Base-by-base conservation (phyloP, 2,888 invertebrate species). In the Agrochola macilenta region DNA sequence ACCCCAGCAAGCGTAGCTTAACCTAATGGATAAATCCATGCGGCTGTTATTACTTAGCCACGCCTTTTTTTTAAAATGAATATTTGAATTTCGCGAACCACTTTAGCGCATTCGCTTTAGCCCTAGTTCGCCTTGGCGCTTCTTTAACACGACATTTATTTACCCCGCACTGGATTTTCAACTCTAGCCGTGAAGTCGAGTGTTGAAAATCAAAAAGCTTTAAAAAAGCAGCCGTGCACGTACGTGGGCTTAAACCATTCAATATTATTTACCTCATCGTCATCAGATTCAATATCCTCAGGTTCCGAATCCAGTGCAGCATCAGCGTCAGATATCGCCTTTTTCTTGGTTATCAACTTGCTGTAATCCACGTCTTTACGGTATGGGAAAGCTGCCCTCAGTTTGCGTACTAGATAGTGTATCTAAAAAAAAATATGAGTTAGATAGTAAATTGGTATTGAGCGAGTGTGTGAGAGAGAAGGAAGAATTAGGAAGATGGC, bases 281-380 rank as follows among this genome's bases (percentile, higher is more conserved):
- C 95, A 87, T 97, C 96, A 77, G 96, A 96, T 60, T 96, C 95
- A 0, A 96, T 94, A 69, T 96, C 96, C 20, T 96, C 96, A 9
- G 96, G 95, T 54, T 96, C 96, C 0, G 96, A 96, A 72, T 96
- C 95, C 20, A 96, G 83, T 0, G 93, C 94, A 0, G 94, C 88
- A 58, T 95, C 94, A 0, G 85, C 92, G 7, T 94, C 94, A 2
- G 78, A 90, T 0, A 87, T 79, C 0, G 82, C 72, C 35, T 89
- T 91, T 14, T 89, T 93, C 85, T 94, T 96, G 0, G 90, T 92
- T 26, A 96, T 96, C 5, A 95, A 74, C 79, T 96, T 96, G 0
- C 95, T 92, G 74, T 96, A 96, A 77, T 96, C 95, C 8, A 96
- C 90, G 61, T 95, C 95, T 88, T 95, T 96, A 5, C 95, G 94